A percentile compares a stretch with the other conserved stretches of the same genome.
These are phyloP conservation scores for Itoplectis maculator DNA, from an alignment of 2,888 invertebrate species.

Conservation along the genomic window DNA sequence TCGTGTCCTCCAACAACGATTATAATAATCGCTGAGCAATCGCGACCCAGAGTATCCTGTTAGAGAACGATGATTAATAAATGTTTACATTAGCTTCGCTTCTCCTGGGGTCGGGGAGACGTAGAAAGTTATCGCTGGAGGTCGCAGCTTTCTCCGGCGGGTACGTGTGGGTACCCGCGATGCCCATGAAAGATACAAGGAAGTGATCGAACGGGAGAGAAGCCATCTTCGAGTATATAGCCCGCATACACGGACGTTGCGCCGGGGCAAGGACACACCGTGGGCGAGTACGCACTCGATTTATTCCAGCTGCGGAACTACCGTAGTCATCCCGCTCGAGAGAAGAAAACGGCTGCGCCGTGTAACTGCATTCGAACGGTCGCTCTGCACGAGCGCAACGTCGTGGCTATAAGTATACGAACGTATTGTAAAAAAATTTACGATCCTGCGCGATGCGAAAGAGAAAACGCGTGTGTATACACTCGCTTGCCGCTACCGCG, in stretches of 20 bases:
- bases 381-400: conserved; percentile 9
- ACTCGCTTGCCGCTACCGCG: conserved; percentile 21
- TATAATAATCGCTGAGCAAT: conserved; percentile 7
- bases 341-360: conserved; percentile 37
- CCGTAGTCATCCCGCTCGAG: conserved; percentile 43
- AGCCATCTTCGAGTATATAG: conserved; percentile 29
- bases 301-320: conserved; percentile 31
- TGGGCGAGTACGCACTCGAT: conserved; percentile 53
- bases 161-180: conserved; percentile 19
- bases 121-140: conserved; percentile 70
- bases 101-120: conserved; percentile 26
- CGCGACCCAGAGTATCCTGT: conserved; percentile 29
- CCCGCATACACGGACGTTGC: conserved; percentile 23
- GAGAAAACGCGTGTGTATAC: conserved; percentile 50
- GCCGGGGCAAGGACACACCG: conserved; percentile 49
- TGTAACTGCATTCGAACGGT: conserved; percentile 23
- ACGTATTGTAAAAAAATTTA: conserved; percentile 44
- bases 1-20: neutral
- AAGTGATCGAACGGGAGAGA: conserved; percentile 36
- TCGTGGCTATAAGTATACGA: conserved; percentile 13
- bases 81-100: conserved; percentile 42
- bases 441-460: conserved; percentile 46
- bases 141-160: conserved; percentile 68
- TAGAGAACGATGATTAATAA: conserved; percentile 37
- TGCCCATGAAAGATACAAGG: conserved; percentile 34